phyloP scores from a whole-genome alignment of 2,113 vertebrate genomes.

The Eptesicus fuscus region DNA sequence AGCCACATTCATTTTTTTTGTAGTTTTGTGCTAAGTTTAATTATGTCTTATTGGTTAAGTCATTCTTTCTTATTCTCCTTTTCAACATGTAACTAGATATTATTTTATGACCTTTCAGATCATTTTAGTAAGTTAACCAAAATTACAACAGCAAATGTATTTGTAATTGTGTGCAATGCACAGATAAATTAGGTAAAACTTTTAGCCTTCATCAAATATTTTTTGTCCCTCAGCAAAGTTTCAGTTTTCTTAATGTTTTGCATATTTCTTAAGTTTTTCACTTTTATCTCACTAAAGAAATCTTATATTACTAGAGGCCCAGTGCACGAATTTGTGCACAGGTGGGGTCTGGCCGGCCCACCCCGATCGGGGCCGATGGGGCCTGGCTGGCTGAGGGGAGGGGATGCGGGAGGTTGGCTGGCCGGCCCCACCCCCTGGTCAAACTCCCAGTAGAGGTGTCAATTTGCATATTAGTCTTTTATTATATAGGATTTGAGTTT shows the following conservation, averaged over 20 bases:
- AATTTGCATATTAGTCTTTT: no score
- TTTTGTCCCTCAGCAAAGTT: constrained; percentile 7
- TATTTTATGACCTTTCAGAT: neutral
- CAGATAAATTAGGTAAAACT: neutral
- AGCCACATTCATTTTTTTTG: neutral
- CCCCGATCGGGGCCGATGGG: no score
- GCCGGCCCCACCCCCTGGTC: no score
- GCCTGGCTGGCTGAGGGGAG: no score
- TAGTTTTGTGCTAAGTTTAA: neutral
- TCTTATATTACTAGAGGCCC: neutral
- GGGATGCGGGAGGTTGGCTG: no score
- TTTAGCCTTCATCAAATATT: neutral
- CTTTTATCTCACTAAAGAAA: neutral
- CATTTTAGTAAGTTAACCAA: neutral
- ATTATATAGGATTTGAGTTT: neutral
- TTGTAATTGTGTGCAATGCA: neutral
- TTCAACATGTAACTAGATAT: neutral
- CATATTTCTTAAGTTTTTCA: neutral
- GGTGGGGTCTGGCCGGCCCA: no score
- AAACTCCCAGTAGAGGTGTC: no score
- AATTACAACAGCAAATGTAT: neutral
- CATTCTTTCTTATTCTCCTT: neutral
- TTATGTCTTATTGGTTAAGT: neutral
- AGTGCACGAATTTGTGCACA: no score
- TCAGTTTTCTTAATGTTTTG: neutral